Conservation (phyloP, 1,140 invertebrate species). For the Bombus superbus region DNA sequence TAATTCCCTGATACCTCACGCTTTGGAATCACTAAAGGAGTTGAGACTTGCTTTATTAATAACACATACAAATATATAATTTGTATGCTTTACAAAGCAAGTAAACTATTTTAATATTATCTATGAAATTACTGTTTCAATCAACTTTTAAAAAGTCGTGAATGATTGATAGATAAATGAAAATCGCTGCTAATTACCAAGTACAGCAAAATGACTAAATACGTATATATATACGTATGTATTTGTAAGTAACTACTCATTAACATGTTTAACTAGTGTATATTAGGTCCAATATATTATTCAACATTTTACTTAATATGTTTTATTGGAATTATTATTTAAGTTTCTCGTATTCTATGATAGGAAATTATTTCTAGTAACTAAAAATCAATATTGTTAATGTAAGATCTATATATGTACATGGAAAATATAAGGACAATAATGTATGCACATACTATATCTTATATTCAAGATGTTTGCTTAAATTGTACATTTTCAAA, state of each 20-base stretch:
- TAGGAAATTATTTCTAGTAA: background rate
- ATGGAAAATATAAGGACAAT: background rate
- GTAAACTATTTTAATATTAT: background rate
- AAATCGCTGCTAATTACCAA: background rate
- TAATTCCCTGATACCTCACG: slow-evolving; percentile 14
- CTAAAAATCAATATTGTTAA: background rate
- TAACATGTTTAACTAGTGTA: background rate
- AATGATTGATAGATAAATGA: background rate
- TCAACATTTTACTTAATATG: background rate
- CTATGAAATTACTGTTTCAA: background rate
- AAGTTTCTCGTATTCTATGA: background rate
- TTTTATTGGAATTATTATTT: background rate
- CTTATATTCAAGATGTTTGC: background rate
- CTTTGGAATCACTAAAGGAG: slow-evolving; percentile 30
- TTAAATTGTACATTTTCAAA: background rate
- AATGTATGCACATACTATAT: background rate
- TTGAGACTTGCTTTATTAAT: slow-evolving; percentile 13
- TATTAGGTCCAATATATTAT: background rate
- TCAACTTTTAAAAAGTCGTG: background rate
- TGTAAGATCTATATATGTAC: background rate
- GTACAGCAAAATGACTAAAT: background rate
- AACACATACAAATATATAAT: background rate
- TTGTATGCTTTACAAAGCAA: background rate
- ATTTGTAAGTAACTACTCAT: background rate
- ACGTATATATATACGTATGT: background rate